These are phyloP conservation scores for Drosophila ogumai DNA, from an alignment of 1,140 invertebrate genomes.

Conservation along the genomic window DNA sequence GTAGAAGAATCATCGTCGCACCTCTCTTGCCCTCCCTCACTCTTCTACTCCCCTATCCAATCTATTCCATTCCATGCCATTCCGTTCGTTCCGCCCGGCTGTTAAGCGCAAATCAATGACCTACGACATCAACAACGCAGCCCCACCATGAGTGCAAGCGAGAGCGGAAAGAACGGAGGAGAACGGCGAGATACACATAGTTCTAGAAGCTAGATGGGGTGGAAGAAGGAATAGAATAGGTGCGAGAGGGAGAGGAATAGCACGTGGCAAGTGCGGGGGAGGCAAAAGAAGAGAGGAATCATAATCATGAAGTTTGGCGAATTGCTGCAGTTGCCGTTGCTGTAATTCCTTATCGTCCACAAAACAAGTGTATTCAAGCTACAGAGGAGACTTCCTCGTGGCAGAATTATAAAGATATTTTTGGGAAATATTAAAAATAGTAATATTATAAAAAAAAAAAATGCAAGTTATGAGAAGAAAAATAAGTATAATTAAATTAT, in stretches of 20 bases:
- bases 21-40: background rate
- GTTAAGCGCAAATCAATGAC: constrained; percentile 83
- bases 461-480: background rate
- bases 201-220: constrained; percentile 21
- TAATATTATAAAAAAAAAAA: background rate
- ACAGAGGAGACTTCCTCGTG: background rate
- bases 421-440: background rate
- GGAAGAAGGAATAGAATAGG: constrained; percentile 13
- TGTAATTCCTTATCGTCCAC: constrained; percentile 6
- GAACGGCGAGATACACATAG: constrained; percentile 22
- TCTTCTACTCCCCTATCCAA: constrained; percentile 22
- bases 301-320: constrained; percentile 17
- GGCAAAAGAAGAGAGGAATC: background rate
- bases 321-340: constrained; percentile 10
- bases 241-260: constrained; percentile 5
- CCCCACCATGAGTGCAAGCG: constrained; percentile 19
- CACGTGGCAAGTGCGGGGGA: constrained; percentile 15
- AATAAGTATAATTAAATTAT: no score
- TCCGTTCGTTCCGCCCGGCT: constrained; percentile 45
- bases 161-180: constrained; percentile 23
- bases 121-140: constrained; percentile 75
- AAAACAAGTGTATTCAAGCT: constrained; percentile 13
- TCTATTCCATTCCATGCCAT: constrained; percentile 16
- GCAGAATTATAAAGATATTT: background rate
- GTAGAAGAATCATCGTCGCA: constrained; percentile 31